Base-by-base conservation (phyloP, 2,113 vertebrate genomes). In the Sardina pilchardus region DNA sequence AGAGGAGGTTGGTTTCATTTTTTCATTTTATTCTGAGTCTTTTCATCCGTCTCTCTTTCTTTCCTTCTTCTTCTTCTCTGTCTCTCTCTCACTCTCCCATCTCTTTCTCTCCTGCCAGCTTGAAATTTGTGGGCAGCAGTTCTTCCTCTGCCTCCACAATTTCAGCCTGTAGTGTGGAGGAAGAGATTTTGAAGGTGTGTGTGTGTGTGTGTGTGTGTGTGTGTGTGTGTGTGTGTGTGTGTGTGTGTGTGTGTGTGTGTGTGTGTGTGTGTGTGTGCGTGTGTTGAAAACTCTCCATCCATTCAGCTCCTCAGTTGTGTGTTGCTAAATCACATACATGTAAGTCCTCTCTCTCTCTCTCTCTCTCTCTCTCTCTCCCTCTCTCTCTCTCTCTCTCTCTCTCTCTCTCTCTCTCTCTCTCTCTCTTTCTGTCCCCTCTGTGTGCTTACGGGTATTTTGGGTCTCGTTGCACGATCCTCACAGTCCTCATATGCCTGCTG, bases 161-260 rank as follows among this genome's bases (percentile, higher is more conserved):
- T 34, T 78, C 34, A 34, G 59, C 4, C 12, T 78, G 26, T 10
- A 30, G 30, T 71, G 63, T 78, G 71, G 71, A 78, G 34, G 71
- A 78, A 34, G 30, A 78, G 71, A 78, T 78, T 78, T 71, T 16
- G 21, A 78, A 78, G 71, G 71, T 36, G 67, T 36, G 26, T 75
- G 67, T 16, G 67, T 75, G n/a, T 71, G 30, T 12, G 7, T 71
- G 67, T 71, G 9, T 34, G 10, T 75, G 10, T 75, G 34, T 75
- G 67, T 71, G 44, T 47, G 47, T n/a, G 78, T 86, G 26, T 8
- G 24, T 34, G 63, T 48, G 82, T 82, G 82, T 45, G 50, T 34
- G 42, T 82, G 42, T 78, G n/a, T 12, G 1, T 83, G 39, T 82
- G 48, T 83, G 53, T 78, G 59, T 47, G 82, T 36, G 21, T 45